These are phyloP conservation scores for Xiphophorus birchmanni DNA, from an alignment of 2,797 vertebrate species.

Conservation along the genomic window DNA sequence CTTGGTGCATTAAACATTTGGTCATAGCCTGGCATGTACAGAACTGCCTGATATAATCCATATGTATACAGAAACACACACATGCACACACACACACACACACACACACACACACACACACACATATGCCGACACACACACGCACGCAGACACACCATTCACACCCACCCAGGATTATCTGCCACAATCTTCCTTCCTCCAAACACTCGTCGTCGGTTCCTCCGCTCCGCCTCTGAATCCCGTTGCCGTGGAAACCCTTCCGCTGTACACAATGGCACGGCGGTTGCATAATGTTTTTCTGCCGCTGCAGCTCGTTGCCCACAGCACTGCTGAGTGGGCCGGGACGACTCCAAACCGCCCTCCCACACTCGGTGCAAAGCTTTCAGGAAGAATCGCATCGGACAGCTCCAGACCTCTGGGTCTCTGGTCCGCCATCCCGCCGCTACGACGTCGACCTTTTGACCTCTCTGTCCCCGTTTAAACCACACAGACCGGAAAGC, in stretches of 20 bases:
- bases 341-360: slow-evolving; percentile 64
- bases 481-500: background rate
- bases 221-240: slow-evolving; percentile 57
- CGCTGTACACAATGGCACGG: slow-evolving; percentile 67
- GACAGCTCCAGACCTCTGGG: slow-evolving; percentile 18
- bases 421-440: background rate
- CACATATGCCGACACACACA: background rate
- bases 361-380: slow-evolving; percentile 77
- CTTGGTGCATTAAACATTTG: background rate
- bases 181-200: slow-evolving; percentile 60
- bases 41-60: slow-evolving; percentile 30
- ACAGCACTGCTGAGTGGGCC: slow-evolving; percentile 71
- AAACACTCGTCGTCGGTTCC: slow-evolving; percentile 35
- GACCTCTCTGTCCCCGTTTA: background rate
- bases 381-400: slow-evolving; percentile 38
- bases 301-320: slow-evolving; percentile 68
- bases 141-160: background rate
- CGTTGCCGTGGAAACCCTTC: slow-evolving; percentile 82
- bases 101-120: slow-evolving; percentile 7
- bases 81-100: background rate
- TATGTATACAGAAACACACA: slow-evolving; percentile 16
- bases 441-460: background rate
- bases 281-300: slow-evolving; percentile 78
- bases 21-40: background rate
- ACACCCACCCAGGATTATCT: slow-evolving; percentile 45